Evolutionary conservation across 53 echinoderm and acorn worm genomes (phyloP), one percentile per base, ranked within the genome.

Genomic region (Echinarachnius parma): DNA sequence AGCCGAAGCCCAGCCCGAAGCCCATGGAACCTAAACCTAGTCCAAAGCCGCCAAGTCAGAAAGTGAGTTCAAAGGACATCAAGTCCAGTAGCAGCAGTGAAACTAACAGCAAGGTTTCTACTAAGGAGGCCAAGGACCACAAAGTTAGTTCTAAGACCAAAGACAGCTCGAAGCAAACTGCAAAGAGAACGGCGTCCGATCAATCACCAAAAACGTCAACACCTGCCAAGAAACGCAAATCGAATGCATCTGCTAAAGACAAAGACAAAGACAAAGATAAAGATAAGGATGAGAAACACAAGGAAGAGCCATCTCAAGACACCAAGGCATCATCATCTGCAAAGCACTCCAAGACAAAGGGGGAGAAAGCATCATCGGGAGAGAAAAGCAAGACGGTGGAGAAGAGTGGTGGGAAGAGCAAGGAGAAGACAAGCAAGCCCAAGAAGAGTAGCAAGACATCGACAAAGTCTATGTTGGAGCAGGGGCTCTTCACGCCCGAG

Each of bases 401-500:
- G 39, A 68, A 77, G 31, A n/a, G n/a, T n/a, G 75, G 59, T 37
- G 61, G 48, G 31, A 55, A 65, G 61, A 62, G 59, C 60, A 67
- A 83, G 61, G 69, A 64, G 16, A 59, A 48, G 28, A 15, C 60
- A 3, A 77, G 50, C 10, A 83, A 83, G 61, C 59, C 37, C 0
- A 83, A 83, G 34, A 77, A 77, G 20, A 48, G 44, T 21, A 61
- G 64, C 23, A 46, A 44, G 20, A 46, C 62, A 20, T 35, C 83
- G 3, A 48, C 15, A 1, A 49, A 48, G 48, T 26, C 32, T 18
- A 45, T 39, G 10, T 11, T 47, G 5, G 61, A 81, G 20, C 78
- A 77, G 30, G 80, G 79, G 14, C 82, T 98, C 9, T 98, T 98
- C 32, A 46, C 67, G 26, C 91, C 98, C 28, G 98, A 98, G 61